Base-by-base conservation (phyloP, 1,140 invertebrate genomes). In the Dysdera silvatica region DNA sequence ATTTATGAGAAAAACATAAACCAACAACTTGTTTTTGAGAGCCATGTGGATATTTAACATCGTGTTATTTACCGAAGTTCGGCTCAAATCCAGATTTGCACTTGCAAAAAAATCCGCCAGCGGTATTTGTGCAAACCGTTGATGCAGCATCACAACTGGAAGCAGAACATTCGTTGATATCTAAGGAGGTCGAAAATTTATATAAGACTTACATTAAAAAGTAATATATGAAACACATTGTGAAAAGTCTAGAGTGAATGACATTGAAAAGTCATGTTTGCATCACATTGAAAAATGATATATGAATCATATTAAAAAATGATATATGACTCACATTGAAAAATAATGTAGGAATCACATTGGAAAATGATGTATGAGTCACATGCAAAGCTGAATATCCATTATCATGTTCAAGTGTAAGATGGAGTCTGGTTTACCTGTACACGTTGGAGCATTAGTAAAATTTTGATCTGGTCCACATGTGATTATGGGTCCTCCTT, bases 121-220 rank as follows among this genome's bases (percentile, higher is more conserved):
- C 83, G 23, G 86, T 86, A 72, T 97, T 97, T 51, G 87, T 84
- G 75, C 94, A 97, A 75, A 91, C 86, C 1, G 93, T 95, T 4
- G 89, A 94, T 4, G 87, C 87, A 20, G 86, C 78, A 76, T 94
- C 93, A 77, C 91, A 95, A 73, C 91, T 89, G 68, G 71, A 68
- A 45, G 87, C 88, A 41, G 83, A 87, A 76, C 94, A 97, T 78
- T 97, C 94, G 70, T 97, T 93, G 35, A 95, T 86, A 76, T 96
- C 93, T 81, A 66, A n/a, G n/a, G n/a, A 56, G 41, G 7, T 26
- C 0, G 5, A 53, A 45, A 37, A 18, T 5, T 24, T 51, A 51
- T 16, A 24, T 51, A 3, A 32, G 12, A n/a, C n/a, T n/a, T n/a
- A n/a, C n/a, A n/a, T n/a, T n/a, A n/a, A n/a, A n/a, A n/a, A n/a